Evolutionary conservation across 2,113 vertebrate species (phyloP), one percentile per base, ranked within the genome.

Genomic region (Notiomystis cincta): DNA sequence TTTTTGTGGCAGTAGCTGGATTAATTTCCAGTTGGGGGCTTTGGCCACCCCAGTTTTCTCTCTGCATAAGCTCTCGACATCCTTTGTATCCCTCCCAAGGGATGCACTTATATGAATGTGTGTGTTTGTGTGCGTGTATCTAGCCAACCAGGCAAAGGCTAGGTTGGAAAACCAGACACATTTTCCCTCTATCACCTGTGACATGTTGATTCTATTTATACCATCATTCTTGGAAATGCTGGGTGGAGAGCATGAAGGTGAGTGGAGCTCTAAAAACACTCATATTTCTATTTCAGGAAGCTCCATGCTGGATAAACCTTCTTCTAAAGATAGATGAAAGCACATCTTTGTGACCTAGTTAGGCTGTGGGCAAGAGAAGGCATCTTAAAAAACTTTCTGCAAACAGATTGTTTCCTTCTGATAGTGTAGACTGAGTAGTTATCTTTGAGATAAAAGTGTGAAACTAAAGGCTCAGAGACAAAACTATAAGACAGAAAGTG

Each of bases 321-420:
- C 50, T 94, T 60, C 70, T 93, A 78, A 82, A 96, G 58, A 95
- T 50, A 96, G 87, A 81, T 75, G 80, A 89, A 82, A 93, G 64
- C 45, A 38, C 11, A 14, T 93, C 21, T 83, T 22, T 66, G 37
- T 94, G 73, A 84, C 75, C 56, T 90, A 86, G 9, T 86, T 86
- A 93, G 67, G 11, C 45, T 56, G 35, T 44, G 47, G 64, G 27
- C 48, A 73, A 57, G 31, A 83, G 47, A 51, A 82, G 4, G 3
- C 23, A 71, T 71, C 56, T 91, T 77, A 31, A 80, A 92, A 83
- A 87, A 2, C 16, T 53, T 23, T 31, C 38, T 56, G 30, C 28
- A 83, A 80, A 28, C 11, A 71, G 27, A 62, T 40, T 47, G 14
- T 17, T 93, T 92, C 33, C 10, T 70, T 82, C 42, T 78, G 78